These are phyloP conservation scores for Loris lydekkerianus DNA, from an alignment of 2,797 vertebrate species.

Conservation along the genomic window DNA sequence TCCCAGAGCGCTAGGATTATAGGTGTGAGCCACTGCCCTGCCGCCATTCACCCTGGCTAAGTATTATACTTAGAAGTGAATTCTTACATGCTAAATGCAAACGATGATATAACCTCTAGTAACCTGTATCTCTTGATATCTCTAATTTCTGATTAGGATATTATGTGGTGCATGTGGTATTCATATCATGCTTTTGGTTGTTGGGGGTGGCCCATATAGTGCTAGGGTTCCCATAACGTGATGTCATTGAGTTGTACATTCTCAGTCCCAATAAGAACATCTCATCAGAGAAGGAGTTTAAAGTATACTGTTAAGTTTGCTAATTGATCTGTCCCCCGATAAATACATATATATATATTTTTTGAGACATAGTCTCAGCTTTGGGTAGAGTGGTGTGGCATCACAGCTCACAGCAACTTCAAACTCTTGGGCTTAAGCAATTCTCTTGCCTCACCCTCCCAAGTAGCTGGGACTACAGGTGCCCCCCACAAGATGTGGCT, in stretches of 20 bases:
- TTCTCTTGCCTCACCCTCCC: no score
- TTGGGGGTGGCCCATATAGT: background rate
- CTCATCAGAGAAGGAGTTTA: background rate
- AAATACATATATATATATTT: background rate
- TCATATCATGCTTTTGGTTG: background rate
- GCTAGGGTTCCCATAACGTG: background rate
- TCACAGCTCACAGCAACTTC: no score
- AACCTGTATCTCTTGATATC: background rate
- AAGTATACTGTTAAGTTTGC: background rate
- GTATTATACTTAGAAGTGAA: background rate
- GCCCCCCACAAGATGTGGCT: no score
- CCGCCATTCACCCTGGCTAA: background rate
- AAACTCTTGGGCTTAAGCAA: no score
- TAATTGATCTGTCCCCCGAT: background rate
- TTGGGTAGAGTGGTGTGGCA: no score
- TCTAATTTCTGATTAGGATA: background rate
- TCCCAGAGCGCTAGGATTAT: no score
- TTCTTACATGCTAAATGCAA: background rate
- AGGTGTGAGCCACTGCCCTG: no score
- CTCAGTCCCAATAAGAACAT: background rate
- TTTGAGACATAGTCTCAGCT: no score
- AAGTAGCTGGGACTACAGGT: no score
- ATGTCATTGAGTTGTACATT: background rate
- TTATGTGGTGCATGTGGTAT: background rate
- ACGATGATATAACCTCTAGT: background rate